phyloP scores from a whole-genome alignment of 1,140 invertebrate genomes.

The Tetramorium parvispinum region DNA sequence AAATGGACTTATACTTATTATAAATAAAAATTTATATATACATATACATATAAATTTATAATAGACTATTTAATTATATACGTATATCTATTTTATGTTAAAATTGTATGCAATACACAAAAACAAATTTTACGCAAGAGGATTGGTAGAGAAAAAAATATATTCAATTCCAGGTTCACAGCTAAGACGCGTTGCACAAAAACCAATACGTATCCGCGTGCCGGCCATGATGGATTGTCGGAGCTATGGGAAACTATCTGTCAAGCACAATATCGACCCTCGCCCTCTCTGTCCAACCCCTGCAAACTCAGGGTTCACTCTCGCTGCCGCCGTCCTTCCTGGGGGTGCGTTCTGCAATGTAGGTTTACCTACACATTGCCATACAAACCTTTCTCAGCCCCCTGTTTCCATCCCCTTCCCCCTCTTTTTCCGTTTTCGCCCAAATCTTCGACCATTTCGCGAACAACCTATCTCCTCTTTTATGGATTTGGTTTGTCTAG shows the following conservation, averaged over 20 bases:
- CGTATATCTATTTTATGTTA: neutral
- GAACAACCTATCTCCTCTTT: constrained; percentile 68
- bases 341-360: constrained; percentile 69
- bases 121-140: constrained; percentile 66
- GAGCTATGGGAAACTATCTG: constrained; percentile 86
- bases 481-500: constrained; percentile 65
- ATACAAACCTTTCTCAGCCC: constrained; percentile 64
- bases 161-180: constrained; percentile 82
- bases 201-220: constrained; percentile 84
- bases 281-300: constrained; percentile 82
- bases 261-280: constrained; percentile 86
- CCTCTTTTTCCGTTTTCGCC: constrained; percentile 67
- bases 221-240: constrained; percentile 85
- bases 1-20: neutral
- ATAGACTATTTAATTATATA: neutral
- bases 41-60: neutral
- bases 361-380: constrained; percentile 69
- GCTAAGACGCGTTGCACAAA: constrained; percentile 81
- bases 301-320: constrained; percentile 76
- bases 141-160: constrained; percentile 67
- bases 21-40: neutral
- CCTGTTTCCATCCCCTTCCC: constrained; percentile 49
- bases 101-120: constrained; percentile 1
- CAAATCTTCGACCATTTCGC: constrained; percentile 77
- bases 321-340: constrained; percentile 76